Conservation (phyloP, 2,888 invertebrate species). For the Iselma pallidipennis region DNA sequence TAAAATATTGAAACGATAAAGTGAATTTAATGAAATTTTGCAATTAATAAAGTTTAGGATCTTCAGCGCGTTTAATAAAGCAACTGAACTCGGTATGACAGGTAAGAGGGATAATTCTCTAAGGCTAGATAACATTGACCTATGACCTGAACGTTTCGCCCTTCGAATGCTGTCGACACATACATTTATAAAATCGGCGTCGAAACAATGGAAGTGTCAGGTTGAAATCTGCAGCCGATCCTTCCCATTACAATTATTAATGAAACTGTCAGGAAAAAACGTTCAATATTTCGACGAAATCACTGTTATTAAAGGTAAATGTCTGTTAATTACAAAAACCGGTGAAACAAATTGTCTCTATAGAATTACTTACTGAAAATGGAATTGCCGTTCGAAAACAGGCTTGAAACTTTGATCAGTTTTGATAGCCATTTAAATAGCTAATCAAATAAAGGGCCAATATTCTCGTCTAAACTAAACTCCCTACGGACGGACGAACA, state of each 20-base stretch:
- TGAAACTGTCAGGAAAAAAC: conserved; percentile 27
- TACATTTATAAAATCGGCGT: conserved; percentile 33
- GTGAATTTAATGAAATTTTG: neutral
- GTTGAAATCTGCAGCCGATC: conserved; percentile 30
- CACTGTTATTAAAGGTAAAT: conserved; percentile 24
- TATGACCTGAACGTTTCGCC: conserved; percentile 11
- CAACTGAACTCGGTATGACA: no score
- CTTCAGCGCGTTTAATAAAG: no score
- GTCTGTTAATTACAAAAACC: neutral
- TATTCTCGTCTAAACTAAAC: conserved; percentile 25
- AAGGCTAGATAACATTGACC: conserved; percentile 18
- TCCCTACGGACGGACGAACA: conserved; percentile 23
- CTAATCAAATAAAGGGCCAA: conserved; percentile 34
- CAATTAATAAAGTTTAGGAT: no score
- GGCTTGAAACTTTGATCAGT: neutral
- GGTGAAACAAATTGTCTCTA: neutral
- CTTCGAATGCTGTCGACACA: conserved; percentile 28
- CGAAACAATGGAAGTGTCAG: conserved; percentile 33
- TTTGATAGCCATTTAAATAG: conserved; percentile 22
- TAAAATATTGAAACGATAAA: no score
- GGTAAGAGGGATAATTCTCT: conserved; percentile 9
- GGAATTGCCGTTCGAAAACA: neutral
- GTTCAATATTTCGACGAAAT: conserved; percentile 26
- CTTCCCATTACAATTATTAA: conserved; percentile 35
- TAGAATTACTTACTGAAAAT: neutral